phyloP scores from a whole-genome alignment of 23 tunicate genomes.

The Pegea sp. region DNA sequence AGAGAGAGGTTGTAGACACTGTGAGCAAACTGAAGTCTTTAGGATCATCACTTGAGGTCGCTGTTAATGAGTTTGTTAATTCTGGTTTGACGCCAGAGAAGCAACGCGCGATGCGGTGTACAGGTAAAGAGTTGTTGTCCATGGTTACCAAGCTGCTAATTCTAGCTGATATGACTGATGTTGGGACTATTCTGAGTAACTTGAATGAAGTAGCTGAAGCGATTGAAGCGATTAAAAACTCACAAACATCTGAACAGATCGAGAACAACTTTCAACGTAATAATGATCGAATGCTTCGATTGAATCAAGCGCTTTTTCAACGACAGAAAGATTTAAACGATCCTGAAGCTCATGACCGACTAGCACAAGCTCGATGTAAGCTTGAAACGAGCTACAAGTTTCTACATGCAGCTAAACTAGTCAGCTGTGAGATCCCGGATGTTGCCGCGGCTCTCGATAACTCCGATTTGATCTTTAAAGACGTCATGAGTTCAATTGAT shows the following conservation, averaged over 20 bases:
- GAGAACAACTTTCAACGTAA: constrained; percentile 42
- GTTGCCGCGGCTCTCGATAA: constrained; percentile 95
- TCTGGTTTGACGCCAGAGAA: constrained; percentile 74
- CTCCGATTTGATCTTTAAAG: constrained; percentile 60
- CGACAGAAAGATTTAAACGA: constrained; percentile 91
- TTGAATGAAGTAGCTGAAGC: constrained; percentile 40
- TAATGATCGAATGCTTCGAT: constrained; percentile 47
- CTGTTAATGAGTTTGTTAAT: constrained; percentile 78
- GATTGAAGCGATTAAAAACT: constrained; percentile 47
- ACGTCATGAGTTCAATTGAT: constrained; percentile 55
- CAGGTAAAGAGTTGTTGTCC: constrained; percentile 78
- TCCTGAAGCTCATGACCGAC: constrained; percentile 52
- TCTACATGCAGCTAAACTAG: constrained; percentile 85
- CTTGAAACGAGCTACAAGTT: constrained; percentile 82
- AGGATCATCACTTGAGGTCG: constrained; percentile 51
- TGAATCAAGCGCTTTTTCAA: constrained; percentile 62
- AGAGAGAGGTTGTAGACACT: constrained; percentile 72
- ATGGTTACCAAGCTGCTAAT: constrained; percentile 76
- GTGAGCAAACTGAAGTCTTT: no score
- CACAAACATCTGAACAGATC: constrained; percentile 55
- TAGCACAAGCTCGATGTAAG: constrained; percentile 89
- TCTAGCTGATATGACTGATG: constrained; percentile 96
- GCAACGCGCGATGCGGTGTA: constrained; percentile 72
- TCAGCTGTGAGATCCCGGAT: constrained; percentile 68
- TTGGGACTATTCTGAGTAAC: constrained; percentile 38